Evolutionary conservation across 92 coral and sea anemone genomes (phyloP).

Genomic region (Phenganax stokvisi): DNA sequence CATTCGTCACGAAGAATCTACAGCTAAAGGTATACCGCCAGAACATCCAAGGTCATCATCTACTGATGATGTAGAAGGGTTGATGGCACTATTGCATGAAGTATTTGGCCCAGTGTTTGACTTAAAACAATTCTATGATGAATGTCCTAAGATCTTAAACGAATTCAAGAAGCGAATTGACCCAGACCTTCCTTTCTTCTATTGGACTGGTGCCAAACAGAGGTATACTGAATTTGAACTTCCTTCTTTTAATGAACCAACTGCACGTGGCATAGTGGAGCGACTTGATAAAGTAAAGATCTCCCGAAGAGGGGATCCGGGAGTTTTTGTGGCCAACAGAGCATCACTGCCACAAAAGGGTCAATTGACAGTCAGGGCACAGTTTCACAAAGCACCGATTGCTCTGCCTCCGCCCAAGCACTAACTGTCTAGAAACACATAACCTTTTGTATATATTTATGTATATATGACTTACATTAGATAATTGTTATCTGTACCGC

Average conservation of each 20-base stretch:
- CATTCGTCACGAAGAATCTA: constrained; percentile 40
- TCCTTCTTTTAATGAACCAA: constrained; percentile 54
- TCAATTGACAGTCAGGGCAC: constrained; percentile 52
- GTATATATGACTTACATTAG: no score
- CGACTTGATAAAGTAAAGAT: constrained; percentile 22
- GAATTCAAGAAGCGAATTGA: constrained; percentile 56
- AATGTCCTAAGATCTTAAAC: constrained; percentile 57
- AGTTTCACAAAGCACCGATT: constrained; percentile 53
- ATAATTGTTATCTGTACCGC: no score
- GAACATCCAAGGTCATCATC: constrained; percentile 65
- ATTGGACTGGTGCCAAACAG: constrained; percentile 57
- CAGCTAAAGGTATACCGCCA: constrained; percentile 50
- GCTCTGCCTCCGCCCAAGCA: constrained; percentile 48
- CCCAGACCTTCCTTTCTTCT: constrained; percentile 49
- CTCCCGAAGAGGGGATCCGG: constrained; percentile 42
- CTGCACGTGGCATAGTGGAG: constrained; percentile 42
- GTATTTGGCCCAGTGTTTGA: constrained; percentile 53
- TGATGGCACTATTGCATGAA: constrained; percentile 54
- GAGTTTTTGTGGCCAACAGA: constrained; percentile 29
- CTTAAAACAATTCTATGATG: constrained; percentile 51
- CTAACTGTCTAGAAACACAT: neutral
- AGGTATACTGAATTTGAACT: constrained; percentile 53
- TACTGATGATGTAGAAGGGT: constrained; percentile 64
- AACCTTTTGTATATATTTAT: no score
- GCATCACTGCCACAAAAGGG: constrained; percentile 44